Evolutionary conservation across 2,888 invertebrate genomes (phyloP), one percentile per base, ranked within the genome.

Genomic region (Machimus atricapillus): DNA sequence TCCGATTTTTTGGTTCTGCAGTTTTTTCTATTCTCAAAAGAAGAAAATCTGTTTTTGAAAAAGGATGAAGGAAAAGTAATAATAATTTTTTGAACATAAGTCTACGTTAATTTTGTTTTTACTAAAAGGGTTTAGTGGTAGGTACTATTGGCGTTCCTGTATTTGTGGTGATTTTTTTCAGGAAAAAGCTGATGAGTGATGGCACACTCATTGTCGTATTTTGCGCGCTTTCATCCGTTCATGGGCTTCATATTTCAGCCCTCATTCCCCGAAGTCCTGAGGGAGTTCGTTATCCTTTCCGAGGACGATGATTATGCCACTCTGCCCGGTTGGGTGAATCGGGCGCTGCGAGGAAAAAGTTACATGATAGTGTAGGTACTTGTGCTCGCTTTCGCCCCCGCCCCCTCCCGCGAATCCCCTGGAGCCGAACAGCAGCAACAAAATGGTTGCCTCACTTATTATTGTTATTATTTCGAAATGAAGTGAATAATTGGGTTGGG

Each of bases 401-500:
- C 1, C 19, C 23, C n/a, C 58, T 8, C 2, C 19, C 56, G n/a
- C 23, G 2, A 8, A 9, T 9, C 19, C 8, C n/a, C n/a, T 1
- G 2, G 66, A 8, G 14, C 40, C 9, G 12, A 43, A 31, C 66
- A 66, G 34, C 27, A 73, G 43, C 16, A 16, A 66, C 46, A 79
- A 86, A 86, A 78, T 73, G 86, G 66, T 77, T 78, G 81, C 81
- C 78, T 19, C 34, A 86, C 76, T 74, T 85, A 74, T 85, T 73
- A 85, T 85, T 85, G 74, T 56, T 85, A 74, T 74, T 74, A 85
- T 43, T 74, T 74, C 52, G 74, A 74, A 85, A 74, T 85, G 85
- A 82, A 82, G 82, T 82, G 82, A 82, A 58, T 82, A 82, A 82
- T 82, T 82, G 82, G 58, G 82, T 82, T 82, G 82, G 82, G 82